Evolutionary conservation across 2,113 vertebrate species (phyloP).

Genomic region (Protobothrops mucrosquamatus): DNA sequence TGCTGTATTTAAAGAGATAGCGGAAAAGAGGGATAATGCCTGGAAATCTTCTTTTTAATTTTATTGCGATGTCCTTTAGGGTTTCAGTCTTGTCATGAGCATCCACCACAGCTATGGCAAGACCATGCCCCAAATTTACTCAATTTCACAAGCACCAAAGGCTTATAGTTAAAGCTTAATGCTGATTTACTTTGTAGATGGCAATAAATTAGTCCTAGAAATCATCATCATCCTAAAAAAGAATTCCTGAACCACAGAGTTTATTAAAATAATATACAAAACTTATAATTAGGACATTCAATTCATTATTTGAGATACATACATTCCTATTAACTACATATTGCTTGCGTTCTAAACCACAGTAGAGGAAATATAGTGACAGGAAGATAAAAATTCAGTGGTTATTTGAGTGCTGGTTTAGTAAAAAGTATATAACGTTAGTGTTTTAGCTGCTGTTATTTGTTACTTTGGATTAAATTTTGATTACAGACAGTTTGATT

Average conservation of each 20-base stretch:
- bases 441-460: background rate
- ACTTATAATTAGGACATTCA: slow-evolving; percentile 58
- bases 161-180: background rate
- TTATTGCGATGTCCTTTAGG: background rate
- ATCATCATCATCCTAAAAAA: slow-evolving; percentile 28
- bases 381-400: slow-evolving; percentile 42
- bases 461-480: background rate
- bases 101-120: background rate
- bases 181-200: slow-evolving; percentile 10
- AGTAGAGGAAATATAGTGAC: slow-evolving; percentile 34
- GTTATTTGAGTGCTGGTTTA: slow-evolving; percentile 28
- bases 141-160: background rate
- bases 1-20: background rate
- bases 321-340: slow-evolving; percentile 55
- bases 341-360: slow-evolving; percentile 52
- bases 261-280: slow-evolving; percentile 59
- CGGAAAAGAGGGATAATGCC: background rate
- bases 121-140: background rate
- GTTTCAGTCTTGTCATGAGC: background rate
- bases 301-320: slow-evolving; percentile 65
- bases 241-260: slow-evolving; percentile 50
- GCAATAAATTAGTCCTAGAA: background rate
- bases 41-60: background rate
- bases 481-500: background rate
- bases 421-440: background rate